phyloP scores from a whole-genome alignment of 2,797 vertebrate species.

The Pseudochirops cupreus region DNA sequence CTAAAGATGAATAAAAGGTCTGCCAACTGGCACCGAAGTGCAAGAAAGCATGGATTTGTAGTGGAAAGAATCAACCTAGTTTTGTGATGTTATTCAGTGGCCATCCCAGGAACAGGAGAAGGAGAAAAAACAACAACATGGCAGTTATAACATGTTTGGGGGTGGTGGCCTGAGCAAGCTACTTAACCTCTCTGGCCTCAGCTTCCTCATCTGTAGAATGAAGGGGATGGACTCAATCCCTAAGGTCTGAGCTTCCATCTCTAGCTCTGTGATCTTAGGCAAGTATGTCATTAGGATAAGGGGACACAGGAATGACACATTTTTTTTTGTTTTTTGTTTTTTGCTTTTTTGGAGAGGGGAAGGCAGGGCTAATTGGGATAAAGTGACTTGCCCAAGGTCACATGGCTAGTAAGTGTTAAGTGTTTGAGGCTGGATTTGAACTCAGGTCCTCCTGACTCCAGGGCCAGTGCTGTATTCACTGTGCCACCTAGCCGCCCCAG shows the following conservation, averaged over 20 bases:
- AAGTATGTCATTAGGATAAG: not conserved
- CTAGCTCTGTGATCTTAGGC: not conserved
- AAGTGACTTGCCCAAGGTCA: too few relatives aligned
- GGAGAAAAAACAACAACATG: not conserved
- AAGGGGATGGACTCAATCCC: not conserved
- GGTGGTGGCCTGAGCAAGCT: not conserved
- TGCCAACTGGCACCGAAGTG: not conserved
- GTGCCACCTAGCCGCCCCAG: not conserved
- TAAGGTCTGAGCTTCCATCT: not conserved
- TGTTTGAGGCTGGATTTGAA: too few relatives aligned
- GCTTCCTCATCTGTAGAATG: not conserved
- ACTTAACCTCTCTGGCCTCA: not conserved
- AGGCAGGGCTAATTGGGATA: too few relatives aligned
- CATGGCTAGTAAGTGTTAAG: too few relatives aligned
- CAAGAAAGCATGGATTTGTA: not conserved
- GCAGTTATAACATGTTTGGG: not conserved
- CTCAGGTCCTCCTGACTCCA: too few relatives aligned
- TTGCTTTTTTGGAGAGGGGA: too few relatives aligned
- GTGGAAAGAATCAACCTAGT: not conserved
- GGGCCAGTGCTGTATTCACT: too few relatives aligned
- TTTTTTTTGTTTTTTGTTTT: too few relatives aligned
- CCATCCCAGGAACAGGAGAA: not conserved
- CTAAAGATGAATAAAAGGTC: not conserved
- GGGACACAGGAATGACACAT: not conserved
- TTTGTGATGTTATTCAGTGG: not conserved